Evolutionary conservation across 2,113 vertebrate species (phyloP), one percentile per base, ranked within the genome.

Genomic region (Gadus chalcogrammus): DNA sequence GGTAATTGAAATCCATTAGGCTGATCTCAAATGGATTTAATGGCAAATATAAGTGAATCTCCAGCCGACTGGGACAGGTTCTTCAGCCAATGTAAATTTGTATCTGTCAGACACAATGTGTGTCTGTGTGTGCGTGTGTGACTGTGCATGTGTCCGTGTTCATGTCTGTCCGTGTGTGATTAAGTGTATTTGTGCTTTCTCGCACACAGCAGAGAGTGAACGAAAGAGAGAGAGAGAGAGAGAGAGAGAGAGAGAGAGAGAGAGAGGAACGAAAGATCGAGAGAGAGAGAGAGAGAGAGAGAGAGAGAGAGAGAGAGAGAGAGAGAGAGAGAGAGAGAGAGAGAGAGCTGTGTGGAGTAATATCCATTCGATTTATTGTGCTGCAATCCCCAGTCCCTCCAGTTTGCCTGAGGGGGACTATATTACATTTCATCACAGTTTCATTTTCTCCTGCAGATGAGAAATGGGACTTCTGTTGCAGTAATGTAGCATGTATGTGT

Each of bases 391-490:
- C 94, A 95, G 93, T 95, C 93, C 94, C 94, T 93, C 92, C 93
- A 93, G 94, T 95, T 94, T 93, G 95, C 95, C 95, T 93, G 94
- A 94, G 94, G 95, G 94, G 93, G 94, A 94, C 94, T 95, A 95
- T 97, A 98, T 97, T 97, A 97, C 95, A 98, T 98, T 98, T 98
- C 95, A 97, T 97, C 95, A 96, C 95, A 94, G 94, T 97, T 98
- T 98, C 95, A 97, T 98, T 98, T 97, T 97, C 94, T 97, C 92
- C 93, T 91, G 92, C 94, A 95, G 94, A 95, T 96, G 95, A 97
- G 95, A 95, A 95, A 95, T 95, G 94, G 94, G 94, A 95, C 93
- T 94, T 94, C 87, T 93, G 94, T 92, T 93, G 94, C 94, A 93
- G 95, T 96, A 96, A 95, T 95, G 94, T 95, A 93, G 93, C 94